A percentile compares a stretch with the other conserved stretches of the same genome.
Evolutionary conservation across 2,113 vertebrate genomes (phyloP).

Genomic region (Salvator merianae): DNA sequence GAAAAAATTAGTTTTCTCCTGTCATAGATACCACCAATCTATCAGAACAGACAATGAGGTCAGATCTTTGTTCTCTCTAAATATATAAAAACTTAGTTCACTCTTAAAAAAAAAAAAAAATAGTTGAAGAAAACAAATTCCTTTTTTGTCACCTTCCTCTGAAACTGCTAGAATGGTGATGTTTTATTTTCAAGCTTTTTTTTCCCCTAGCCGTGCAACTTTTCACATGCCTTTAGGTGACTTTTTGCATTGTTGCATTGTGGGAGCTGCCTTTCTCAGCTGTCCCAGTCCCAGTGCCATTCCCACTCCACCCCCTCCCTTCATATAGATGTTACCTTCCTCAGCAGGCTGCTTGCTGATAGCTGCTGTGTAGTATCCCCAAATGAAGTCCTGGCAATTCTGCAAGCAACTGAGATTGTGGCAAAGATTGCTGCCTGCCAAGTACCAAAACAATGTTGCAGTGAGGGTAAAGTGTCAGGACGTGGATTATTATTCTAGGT

Average conservation of each 20-base stretch:
- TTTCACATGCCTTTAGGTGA: conserved; percentile 20
- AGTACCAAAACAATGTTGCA: not conserved
- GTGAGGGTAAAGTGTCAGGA: conserved; percentile 30
- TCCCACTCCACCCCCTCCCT: not conserved
- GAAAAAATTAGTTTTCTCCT: not conserved
- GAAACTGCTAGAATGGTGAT: conserved; percentile 1
- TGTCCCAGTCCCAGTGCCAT: not conserved
- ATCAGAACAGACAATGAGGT: not conserved
- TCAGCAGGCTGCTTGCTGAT: conserved; percentile 19
- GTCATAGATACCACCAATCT: not conserved
- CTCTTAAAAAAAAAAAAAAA: not conserved
- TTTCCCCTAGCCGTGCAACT: not conserved
- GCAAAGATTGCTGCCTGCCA: conserved; percentile 25
- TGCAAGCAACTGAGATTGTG: conserved; percentile 38
- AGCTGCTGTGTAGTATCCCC: conserved; percentile 36
- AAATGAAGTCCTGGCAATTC: conserved; percentile 32
- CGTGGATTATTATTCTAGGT: conserved; percentile 16
- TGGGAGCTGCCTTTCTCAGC: conserved; percentile 40
- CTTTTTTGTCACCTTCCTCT: not conserved
- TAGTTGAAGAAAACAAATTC: not conserved
- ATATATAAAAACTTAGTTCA: not conserved
- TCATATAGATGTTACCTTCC: conserved; percentile 26
- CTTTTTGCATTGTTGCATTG: conserved; percentile 1
- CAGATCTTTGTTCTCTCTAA: not conserved
- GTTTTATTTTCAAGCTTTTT: not conserved